phyloP scores from a whole-genome alignment of 1,140 invertebrate genomes.

The Drosophila serrata region DNA sequence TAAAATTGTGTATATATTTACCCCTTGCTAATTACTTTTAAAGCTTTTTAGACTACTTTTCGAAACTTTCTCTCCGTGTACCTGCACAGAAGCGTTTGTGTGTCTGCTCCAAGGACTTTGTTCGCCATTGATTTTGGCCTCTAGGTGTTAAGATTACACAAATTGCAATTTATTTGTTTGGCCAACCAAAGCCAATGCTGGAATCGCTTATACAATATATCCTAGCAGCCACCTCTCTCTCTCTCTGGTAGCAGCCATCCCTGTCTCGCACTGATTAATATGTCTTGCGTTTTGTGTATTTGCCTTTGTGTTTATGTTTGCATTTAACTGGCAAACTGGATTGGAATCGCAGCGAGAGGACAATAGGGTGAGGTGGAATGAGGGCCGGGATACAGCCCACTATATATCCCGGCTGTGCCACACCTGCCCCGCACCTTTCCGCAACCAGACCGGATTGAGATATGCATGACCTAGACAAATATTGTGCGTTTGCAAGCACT shows the following conservation, averaged over 20 bases:
- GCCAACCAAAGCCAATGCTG: slow-evolving; percentile 70
- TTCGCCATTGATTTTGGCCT: slow-evolving; percentile 74
- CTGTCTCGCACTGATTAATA: slow-evolving; percentile 70
- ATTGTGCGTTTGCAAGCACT: slow-evolving; percentile 79
- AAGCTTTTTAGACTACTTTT: too few species aligned
- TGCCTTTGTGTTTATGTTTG: slow-evolving; percentile 68
- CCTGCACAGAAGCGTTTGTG: not conserved
- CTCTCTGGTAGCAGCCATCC: slow-evolving; percentile 1
- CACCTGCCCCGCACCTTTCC: slow-evolving; percentile 10
- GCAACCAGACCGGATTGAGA: slow-evolving; percentile 43
- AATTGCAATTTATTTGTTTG: slow-evolving; percentile 83
- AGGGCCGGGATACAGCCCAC: slow-evolving; percentile 3
- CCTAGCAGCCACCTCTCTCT: not conserved
- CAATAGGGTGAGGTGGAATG: too few species aligned
- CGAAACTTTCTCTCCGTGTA: not conserved
- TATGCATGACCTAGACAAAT: slow-evolving; percentile 80
- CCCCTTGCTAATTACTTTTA: not conserved
- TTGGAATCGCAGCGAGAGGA: slow-evolving; percentile 16
- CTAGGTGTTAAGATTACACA: slow-evolving; percentile 81
- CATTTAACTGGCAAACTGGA: slow-evolving; percentile 69
- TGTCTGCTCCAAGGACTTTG: slow-evolving; percentile 21
- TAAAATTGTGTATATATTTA: not conserved
- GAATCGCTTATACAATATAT: slow-evolving; percentile 48
- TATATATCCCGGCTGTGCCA: not conserved
- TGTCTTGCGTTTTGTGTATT: slow-evolving; percentile 69